phyloP scores from a whole-genome alignment of 2,113 vertebrate species.

The Hymenochirus boettgeri region DNA sequence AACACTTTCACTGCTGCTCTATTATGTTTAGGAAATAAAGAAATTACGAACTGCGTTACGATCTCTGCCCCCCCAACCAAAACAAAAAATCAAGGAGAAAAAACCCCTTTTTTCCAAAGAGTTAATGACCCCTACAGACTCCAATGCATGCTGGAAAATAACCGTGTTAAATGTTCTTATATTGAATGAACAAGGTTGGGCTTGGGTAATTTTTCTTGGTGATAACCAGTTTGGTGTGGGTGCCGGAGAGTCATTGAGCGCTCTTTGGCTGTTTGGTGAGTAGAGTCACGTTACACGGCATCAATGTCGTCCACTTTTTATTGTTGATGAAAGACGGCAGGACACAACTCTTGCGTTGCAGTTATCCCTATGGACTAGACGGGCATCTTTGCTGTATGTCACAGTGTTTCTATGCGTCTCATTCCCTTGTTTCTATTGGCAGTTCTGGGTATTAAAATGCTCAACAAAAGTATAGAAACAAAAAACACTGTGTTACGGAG shows the following conservation, averaged over 20 bases:
- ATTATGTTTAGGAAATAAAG: constrained; percentile 6
- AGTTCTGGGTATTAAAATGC: not conserved
- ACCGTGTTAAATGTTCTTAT: constrained; percentile 39
- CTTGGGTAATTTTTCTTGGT: constrained; percentile 5
- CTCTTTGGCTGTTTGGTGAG: constrained; percentile 4
- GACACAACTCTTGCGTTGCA: constrained; percentile 15
- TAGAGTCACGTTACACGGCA: not conserved
- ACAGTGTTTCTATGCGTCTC: not conserved
- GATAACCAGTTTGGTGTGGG: constrained; percentile 6
- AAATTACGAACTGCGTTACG: constrained; percentile 7
- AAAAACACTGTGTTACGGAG: constrained; percentile 3
- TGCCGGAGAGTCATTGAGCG: not conserved
- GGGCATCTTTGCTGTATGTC: constrained; percentile 6
- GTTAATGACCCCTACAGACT: constrained; percentile 22
- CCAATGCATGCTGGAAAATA: constrained; percentile 25
- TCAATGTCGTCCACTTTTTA: constrained; percentile 4
- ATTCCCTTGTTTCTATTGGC: not conserved
- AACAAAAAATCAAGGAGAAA: no score
- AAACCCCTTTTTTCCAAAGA: constrained; percentile 18
- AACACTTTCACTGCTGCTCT: constrained; percentile 2
- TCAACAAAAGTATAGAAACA: not conserved
- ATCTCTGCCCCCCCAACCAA: not conserved
- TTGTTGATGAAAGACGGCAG: not conserved
- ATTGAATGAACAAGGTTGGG: constrained; percentile 37
- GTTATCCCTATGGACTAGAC: constrained; percentile 5